Evolutionary conservation across 2,888 invertebrate species (phyloP).

Genomic region (Sphaerophoria rueppellii): DNA sequence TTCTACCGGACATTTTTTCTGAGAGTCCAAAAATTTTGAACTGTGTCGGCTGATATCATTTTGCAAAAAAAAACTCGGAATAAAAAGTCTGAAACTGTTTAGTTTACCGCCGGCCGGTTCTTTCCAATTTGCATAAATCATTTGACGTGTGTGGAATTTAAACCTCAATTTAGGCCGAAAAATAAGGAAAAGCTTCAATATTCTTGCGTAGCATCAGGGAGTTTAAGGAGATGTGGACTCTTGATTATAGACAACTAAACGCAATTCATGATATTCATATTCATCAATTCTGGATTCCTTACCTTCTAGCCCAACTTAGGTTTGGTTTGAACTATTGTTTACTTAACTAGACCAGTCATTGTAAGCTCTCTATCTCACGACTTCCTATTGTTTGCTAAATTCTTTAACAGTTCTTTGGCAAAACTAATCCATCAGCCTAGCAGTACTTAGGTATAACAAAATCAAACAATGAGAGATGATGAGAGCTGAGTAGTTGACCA

Average conservation of each 20-base stretch:
- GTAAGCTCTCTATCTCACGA: neutral
- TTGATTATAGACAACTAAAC: too few relatives aligned
- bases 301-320: too few relatives aligned
- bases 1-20: conserved; percentile 11
- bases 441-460: conserved; percentile 4
- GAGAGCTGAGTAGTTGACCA: neutral
- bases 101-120: neutral
- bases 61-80: too few relatives aligned
- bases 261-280: too few relatives aligned
- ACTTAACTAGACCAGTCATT: too few relatives aligned
- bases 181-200: conserved; percentile 27
- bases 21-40: neutral
- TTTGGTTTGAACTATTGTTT: too few relatives aligned
- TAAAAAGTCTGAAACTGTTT: neutral
- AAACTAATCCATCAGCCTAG: conserved; percentile 2
- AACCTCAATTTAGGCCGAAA: neutral
- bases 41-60: neutral
- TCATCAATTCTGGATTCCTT: too few relatives aligned
- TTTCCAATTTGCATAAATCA: conserved; percentile 44
- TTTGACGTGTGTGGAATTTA: conserved; percentile 37
- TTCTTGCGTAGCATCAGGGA: too few relatives aligned
- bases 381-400: neutral
- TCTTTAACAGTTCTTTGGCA: neutral
- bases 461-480: conserved; percentile 11
- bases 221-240: too few relatives aligned